phyloP scores from a whole-genome alignment of 2,797 vertebrate species.

The Scomberomorus guttatus region DNA sequence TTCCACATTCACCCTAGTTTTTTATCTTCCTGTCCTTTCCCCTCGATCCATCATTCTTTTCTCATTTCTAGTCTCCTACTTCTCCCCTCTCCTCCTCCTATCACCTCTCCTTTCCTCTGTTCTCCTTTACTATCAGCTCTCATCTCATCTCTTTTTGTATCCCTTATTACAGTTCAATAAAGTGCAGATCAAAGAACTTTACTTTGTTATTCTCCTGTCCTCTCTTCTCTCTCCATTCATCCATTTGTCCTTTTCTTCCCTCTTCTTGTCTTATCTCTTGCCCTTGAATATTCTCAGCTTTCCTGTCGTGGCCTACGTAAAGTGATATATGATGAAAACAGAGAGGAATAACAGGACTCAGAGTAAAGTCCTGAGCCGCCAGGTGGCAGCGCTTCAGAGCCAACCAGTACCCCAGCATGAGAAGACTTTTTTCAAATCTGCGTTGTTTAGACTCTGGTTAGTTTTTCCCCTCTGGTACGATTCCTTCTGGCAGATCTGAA shows the following conservation, averaged over 20 bases:
- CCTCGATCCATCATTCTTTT: conserved; percentile 19
- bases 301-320: not conserved
- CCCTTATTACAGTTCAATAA: too few species aligned
- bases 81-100: conserved; percentile 1
- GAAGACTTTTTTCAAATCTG: too few species aligned
- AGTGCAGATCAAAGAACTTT: too few species aligned
- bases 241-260: not conserved
- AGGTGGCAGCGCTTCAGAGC: too few species aligned
- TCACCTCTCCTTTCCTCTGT: not conserved
- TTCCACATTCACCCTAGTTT: conserved; percentile 35
- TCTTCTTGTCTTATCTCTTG: not conserved
- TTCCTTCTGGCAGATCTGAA: too few species aligned
- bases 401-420: too few species aligned
- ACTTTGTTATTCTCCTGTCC: not conserved
- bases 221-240: not conserved
- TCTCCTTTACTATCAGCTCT: not conserved
- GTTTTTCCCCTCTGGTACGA: too few species aligned
- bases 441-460: too few species aligned
- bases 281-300: conserved; percentile 4
- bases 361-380: too few species aligned
- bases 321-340: too few species aligned
- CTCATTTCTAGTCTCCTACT: not conserved
- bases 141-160: too few species aligned
- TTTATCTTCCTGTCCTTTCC: conserved; percentile 30
- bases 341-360: too few species aligned